Evolutionary conservation across 2,113 vertebrate genomes (phyloP).

Genomic region (Stigmatopora argus): DNA sequence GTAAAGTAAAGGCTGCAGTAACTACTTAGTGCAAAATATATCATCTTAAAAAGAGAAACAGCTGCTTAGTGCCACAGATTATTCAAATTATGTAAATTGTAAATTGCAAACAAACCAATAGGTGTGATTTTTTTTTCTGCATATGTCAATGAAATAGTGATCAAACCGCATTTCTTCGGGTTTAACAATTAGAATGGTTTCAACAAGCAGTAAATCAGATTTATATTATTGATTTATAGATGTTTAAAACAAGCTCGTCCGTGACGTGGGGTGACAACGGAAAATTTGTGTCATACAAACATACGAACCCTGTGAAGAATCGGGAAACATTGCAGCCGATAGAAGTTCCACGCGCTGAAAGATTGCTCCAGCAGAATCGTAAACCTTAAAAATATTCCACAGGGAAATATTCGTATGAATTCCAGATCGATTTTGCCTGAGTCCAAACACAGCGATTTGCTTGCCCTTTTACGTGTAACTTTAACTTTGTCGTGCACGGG

Average conservation of each 20-base stretch:
- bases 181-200: not conserved
- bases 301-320: conserved; percentile 32
- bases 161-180: not conserved
- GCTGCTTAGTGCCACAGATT: too few species aligned
- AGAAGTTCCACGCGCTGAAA: conserved; percentile 1
- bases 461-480: conserved; percentile 22
- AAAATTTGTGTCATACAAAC: not conserved
- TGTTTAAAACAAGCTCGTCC: not conserved
- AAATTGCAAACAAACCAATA: not conserved
- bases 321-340: conserved; percentile 41
- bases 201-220: not conserved
- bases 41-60: too few species aligned
- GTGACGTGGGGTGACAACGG: not conserved
- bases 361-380: not conserved
- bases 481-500: not conserved
- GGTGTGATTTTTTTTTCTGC: not conserved
- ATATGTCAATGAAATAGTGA: not conserved
- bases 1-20: too few species aligned
- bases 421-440: not conserved
- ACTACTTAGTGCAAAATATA: too few species aligned
- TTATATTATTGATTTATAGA: not conserved
- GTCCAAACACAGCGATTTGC: conserved; percentile 3
- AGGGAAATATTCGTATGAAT: not conserved
- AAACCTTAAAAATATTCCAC: conserved; percentile 26
- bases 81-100: too few species aligned